These are phyloP conservation scores for Cryptops parisi DNA, from an alignment of 2,888 invertebrate species.

Conservation along the genomic window DNA sequence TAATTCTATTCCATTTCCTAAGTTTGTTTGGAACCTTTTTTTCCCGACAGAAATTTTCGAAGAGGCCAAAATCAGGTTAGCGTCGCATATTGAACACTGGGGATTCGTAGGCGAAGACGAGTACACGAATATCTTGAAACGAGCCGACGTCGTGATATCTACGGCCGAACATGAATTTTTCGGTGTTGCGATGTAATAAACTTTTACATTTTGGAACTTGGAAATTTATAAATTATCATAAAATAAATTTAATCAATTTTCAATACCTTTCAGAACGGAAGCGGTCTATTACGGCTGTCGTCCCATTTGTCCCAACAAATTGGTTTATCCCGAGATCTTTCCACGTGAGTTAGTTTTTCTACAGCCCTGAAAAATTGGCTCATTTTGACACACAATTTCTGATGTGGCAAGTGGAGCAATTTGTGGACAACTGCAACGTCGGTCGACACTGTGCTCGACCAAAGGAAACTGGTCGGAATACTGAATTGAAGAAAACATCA, in stretches of 20 bases:
- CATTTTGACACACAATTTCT: too few relatives aligned
- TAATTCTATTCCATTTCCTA: too few relatives aligned
- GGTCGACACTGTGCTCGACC: too few relatives aligned
- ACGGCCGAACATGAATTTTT: constrained; percentile 62
- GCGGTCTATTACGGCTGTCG: constrained; percentile 52
- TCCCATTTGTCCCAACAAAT: constrained; percentile 49
- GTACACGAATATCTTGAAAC: constrained; percentile 41
- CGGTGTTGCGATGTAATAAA: constrained; percentile 53
- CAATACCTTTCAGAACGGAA: constrained; percentile 41
- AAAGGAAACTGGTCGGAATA: too few relatives aligned
- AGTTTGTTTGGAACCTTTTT: too few relatives aligned
- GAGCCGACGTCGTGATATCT: constrained; percentile 51
- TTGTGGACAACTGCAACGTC: too few relatives aligned
- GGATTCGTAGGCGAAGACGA: constrained; percentile 43
- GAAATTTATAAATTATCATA: constrained; percentile 14
- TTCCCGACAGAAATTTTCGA: constrained; percentile 38
- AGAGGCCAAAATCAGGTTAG: constrained; percentile 33
- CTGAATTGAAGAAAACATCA: too few relatives aligned
- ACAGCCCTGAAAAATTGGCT: not conserved
- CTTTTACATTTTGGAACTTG: constrained; percentile 4
- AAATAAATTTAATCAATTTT: not conserved
- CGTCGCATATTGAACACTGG: constrained; percentile 38
- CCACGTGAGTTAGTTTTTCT: constrained; percentile 29
- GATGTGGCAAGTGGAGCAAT: too few relatives aligned
- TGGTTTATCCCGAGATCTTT: constrained; percentile 60